Base-by-base conservation (phyloP, 92 coral and sea anemone genomes). In the Parazoanthus darwini region DNA sequence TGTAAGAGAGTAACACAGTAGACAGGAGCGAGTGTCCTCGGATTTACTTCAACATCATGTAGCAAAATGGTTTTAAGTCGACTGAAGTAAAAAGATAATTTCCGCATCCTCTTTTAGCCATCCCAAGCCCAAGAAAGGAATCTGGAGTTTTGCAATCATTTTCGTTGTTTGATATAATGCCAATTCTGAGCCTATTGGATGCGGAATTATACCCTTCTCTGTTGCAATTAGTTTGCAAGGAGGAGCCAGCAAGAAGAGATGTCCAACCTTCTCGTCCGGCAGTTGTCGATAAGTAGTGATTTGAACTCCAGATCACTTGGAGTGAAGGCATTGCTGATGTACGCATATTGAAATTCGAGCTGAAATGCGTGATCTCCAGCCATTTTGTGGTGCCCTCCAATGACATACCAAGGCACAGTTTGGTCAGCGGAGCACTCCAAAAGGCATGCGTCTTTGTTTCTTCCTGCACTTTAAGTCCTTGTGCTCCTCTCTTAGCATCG, bases 381-480 rank as follows among this genome's bases (percentile, higher is more conserved):
- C 83, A 79, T 50, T 54, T 79, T 18, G 70, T 79, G 16, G 23
- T 20, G 16, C 70, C 83, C 3, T 3, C 13, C 42, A 50, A 7
- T 20, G 70, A 79, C 83, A 79, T 79, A 3, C 83, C 83, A 33
- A 79, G 38, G n/a, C 83, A 79, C 16, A 79, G 70, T 13, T 65
- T 51, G 33, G 83, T 79, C 35, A 54, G 33, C 58, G 83, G 70
- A 51, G 83, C 83, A 79, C 43, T 50, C 83, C 83, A 79, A 50
- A 54, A 79, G 36, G 58, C 70, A 37, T 79, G 83, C 18, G 83
- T 79, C 48, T 79, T 79, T 43, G 39, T 51, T 51, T 79, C 83
- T 3, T 13, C 1, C 3, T 79, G 54, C 16, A 29, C 68, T 13
- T 33, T 25, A 79, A 54, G 44, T 15, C 70, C 70, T 26, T 51